Evolutionary conservation across 2,113 vertebrate genomes (phyloP).

Genomic region (Bungarus multicinctus): DNA sequence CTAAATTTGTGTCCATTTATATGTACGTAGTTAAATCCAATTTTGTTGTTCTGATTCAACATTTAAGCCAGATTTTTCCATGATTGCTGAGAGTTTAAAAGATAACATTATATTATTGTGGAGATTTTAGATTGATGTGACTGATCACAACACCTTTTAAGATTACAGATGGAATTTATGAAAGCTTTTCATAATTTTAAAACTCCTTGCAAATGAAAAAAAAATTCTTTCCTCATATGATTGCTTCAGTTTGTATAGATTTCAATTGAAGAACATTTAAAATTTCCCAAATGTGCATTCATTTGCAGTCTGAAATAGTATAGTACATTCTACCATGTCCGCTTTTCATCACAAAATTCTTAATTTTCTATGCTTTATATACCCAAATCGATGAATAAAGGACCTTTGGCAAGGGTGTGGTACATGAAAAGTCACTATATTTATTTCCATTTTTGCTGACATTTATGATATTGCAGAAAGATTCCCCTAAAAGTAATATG

Average conservation of each 20-base stretch:
- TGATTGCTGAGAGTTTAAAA: background rate
- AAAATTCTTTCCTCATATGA: background rate
- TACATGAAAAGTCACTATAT: background rate
- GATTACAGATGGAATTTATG: background rate
- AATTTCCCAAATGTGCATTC: background rate
- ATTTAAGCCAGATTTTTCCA: background rate
- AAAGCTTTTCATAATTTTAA: background rate
- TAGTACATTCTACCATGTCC: too few relatives aligned
- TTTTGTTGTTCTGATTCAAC: background rate
- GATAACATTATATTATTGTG: background rate
- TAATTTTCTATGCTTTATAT: background rate
- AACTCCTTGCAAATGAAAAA: background rate
- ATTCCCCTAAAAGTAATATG: background rate
- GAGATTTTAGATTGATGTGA: background rate
- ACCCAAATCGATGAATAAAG: background rate
- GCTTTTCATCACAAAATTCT: background rate
- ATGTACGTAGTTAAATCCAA: background rate
- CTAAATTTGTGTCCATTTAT: background rate
- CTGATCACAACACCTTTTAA: background rate
- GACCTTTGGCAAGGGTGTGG: background rate
- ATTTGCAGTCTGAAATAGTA: background rate
- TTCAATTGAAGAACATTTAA: background rate
- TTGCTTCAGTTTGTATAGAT: background rate
- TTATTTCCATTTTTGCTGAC: background rate
- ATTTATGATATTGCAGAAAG: conserved; percentile 10